Base-by-base conservation (phyloP, 2,113 vertebrate genomes). In the Carassius gibelio region DNA sequence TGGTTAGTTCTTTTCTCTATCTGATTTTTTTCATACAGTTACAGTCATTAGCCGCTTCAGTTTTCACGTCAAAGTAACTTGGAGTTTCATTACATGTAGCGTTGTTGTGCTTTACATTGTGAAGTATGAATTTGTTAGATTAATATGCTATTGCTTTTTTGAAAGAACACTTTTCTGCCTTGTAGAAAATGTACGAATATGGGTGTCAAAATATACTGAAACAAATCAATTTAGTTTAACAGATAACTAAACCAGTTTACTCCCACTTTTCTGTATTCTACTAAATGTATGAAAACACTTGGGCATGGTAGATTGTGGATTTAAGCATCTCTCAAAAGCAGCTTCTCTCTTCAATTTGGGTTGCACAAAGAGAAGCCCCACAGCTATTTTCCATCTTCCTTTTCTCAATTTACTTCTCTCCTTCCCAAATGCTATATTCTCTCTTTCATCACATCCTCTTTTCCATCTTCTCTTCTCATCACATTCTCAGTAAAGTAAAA, bases 261-360 rank as follows among this genome's bases (percentile, higher is more conserved):
- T 48, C 13, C 45, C 10, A 26, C 13, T 1, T 50, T 36, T 81
- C 15, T 81, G 7, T 10, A 11, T 81, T 81, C 57, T 59, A 19
- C 23, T 23, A 61, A 79, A 79, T 79, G 34, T 15, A 23, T 61
- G 76, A 23, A n/a, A n/a, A 61, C 1, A 3, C 36, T 79, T 3
- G 21, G n/a, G 48, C 50, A 23, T 81, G 38, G 23, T 4, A 50
- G 78, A 38, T 66, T 81, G 61, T 81, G 61, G 61, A 19, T 81
- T 81, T 68, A 34, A 50, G 23, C 64, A 38, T 69, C 45, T 82
- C 45, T 69, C 64, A 55, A 45, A 64, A 42, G 36, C 38, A 8
- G 34, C 23, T 64, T 48, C 57, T 26, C 77, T 45, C 15, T 48
- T 80, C 13, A 80, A 45, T 62, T 64, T 80, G 7, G 38, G 5